phyloP scores from a whole-genome alignment of 92 coral and sea anemone species.

The Isaurus tuberculatus region DNA sequence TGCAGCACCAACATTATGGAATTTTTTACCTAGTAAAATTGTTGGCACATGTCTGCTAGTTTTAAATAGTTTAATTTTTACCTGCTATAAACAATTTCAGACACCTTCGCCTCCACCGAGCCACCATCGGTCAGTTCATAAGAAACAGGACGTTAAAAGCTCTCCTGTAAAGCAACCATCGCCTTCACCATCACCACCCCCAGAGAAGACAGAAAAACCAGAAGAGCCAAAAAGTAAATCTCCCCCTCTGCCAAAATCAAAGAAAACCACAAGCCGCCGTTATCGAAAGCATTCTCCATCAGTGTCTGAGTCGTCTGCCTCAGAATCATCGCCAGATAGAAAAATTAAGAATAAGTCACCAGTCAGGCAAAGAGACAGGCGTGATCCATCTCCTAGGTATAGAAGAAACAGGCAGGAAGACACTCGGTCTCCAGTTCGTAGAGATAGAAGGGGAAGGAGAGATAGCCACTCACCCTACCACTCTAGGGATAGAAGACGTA shows the following conservation, averaged over 20 bases:
- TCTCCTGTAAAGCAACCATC: conserved; percentile 89
- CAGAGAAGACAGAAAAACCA: conserved; percentile 70
- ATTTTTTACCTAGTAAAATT: no score
- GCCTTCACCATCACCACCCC: conserved; percentile 85
- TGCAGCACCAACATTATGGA: no score
- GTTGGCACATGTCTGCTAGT: no score
- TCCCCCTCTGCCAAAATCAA: conserved; percentile 79
- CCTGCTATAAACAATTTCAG: background rate
- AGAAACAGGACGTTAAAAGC: conserved; percentile 71
- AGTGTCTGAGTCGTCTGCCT: conserved; percentile 78
- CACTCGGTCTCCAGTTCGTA: conserved; percentile 35
- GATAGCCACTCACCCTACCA: conserved; percentile 19
- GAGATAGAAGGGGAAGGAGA: conserved; percentile 39
- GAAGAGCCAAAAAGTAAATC: conserved; percentile 65
- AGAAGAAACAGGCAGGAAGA: conserved; percentile 28
- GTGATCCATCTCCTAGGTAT: conserved; percentile 62
- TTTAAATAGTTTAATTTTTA: no score
- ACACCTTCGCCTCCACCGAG: conserved; percentile 88
- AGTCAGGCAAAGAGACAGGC: conserved; percentile 53
- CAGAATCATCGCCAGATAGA: conserved; percentile 83
- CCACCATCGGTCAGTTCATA: conserved; percentile 83
- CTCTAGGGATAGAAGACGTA: conserved; percentile 11
- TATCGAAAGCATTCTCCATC: conserved; percentile 90
- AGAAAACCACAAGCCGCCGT: conserved; percentile 89
- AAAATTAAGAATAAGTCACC: conserved; percentile 62